Evolutionary conservation across 1,140 invertebrate genomes (phyloP).

Genomic region (Hylyphantes graminicola): DNA sequence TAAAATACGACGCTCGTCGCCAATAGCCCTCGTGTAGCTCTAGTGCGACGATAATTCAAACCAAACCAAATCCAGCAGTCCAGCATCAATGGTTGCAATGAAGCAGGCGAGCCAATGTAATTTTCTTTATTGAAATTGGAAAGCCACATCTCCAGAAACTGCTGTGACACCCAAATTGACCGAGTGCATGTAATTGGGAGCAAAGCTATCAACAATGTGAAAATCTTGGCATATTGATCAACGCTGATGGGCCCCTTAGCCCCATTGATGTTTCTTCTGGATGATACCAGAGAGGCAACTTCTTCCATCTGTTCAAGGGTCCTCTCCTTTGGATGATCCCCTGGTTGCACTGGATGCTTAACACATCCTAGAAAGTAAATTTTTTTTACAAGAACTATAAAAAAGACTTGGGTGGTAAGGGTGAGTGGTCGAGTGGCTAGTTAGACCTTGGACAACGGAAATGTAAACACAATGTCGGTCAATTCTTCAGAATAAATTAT

Average conservation of each 20-base stretch:
- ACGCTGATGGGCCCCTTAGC: slow-evolving; percentile 53
- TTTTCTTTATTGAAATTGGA: no score
- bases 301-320: slow-evolving; percentile 30
- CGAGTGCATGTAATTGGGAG: slow-evolving; percentile 64
- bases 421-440: no score
- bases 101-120: no score
- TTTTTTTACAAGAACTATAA: neutral
- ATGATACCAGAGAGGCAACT: neutral
- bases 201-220: slow-evolving; percentile 62
- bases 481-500: no score
- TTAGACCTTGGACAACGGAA: no score
- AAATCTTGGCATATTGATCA: slow-evolving; percentile 63
- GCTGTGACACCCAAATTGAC: slow-evolving; percentile 62
- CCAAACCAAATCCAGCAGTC: no score
- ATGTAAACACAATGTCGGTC: no score
- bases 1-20: no score
- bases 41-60: no score
- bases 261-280: slow-evolving; percentile 45
- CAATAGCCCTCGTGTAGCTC: no score
- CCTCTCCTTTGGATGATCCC: slow-evolving; percentile 59
- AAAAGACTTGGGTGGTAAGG: no score
- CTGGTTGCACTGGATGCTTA: slow-evolving; percentile 27
- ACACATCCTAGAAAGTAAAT: neutral
- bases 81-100: no score
- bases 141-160: neutral